Conservation (phyloP, 2,797 vertebrate species). For the Sebastes aleutianus region DNA sequence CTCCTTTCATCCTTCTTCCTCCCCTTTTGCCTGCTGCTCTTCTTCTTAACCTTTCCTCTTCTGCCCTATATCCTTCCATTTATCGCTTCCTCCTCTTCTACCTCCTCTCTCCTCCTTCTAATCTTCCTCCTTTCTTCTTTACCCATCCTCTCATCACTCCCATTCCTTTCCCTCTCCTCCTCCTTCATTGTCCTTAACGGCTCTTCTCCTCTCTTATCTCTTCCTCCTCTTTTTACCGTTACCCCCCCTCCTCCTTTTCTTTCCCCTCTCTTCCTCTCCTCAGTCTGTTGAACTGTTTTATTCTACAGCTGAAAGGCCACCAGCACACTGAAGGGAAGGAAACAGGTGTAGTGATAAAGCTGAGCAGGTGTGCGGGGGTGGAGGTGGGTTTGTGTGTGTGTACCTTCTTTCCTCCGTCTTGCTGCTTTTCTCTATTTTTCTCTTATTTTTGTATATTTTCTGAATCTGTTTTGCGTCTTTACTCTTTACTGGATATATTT, state of each 20-base stretch:
- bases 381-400: background rate
- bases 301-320: conserved; percentile 28
- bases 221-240: background rate
- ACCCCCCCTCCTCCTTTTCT: background rate
- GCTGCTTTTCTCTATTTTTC: background rate
- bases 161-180: background rate
- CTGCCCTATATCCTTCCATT: background rate
- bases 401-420: background rate
- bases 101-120: background rate
- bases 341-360: conserved; percentile 32
- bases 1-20: background rate
- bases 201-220: background rate
- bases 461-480: no score
- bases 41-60: background rate
- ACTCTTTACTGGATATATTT: background rate
- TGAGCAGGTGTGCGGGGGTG: background rate
- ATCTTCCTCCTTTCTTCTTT: background rate
- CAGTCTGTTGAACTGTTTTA: conserved; percentile 21
- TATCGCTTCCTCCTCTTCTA: background rate
- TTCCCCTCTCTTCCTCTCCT: background rate
- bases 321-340: background rate
- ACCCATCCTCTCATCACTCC: background rate
- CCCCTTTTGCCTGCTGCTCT: background rate
- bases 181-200: background rate
- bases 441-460: background rate